Base-by-base conservation (phyloP, 2,113 vertebrate genomes). In the Lagenorhynchus albirostris region DNA sequence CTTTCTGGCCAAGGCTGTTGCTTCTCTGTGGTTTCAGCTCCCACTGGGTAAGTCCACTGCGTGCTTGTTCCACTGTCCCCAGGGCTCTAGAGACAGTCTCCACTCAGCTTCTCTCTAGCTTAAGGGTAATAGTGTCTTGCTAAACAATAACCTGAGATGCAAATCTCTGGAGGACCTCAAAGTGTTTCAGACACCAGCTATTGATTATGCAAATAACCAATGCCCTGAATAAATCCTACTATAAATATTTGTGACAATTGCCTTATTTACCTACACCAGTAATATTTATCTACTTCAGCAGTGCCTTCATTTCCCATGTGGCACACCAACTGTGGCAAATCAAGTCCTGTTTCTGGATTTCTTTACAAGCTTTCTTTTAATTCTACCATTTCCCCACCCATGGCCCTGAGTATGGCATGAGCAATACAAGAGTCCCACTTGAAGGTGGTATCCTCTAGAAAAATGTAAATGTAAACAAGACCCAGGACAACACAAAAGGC, bases 381-480 rank as follows among this genome's bases (percentile, higher is more conserved):
- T 97, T 99, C 98, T 10, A 98, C 98, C 11, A 99, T 98, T 0
- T 99, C 99, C 0, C 99, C 99, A 13, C 99, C 98, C 6, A 99
- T 98, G 60, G 99, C 98, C 73, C 98, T 98, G 70, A 99, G 98
- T n/a, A 99, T 96, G 38, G 99, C 99, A 33, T 99, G 99, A 18
- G 99, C 98, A 18, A 98, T 99, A 12, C 99, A 99, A 11, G 99
- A 99, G 97, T 99, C 99, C 99, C 99, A 99, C 93, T 99, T 99
- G 77, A 99, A 99, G 8, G 99, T 99, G 97, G 98, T 99, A 29
- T 99, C 99, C 96, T 99, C 99, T 4, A 99, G 99, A 91, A 99
- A 98, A 71, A 99, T 97, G 65, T 99, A 99, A 62, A 98, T 97
- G 33, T 99, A 99, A 20, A 98, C 99, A 41, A 99, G 98, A 88